Evolutionary conservation across 2,888 invertebrate species (phyloP).

Genomic region (Eilema depressum): DNA sequence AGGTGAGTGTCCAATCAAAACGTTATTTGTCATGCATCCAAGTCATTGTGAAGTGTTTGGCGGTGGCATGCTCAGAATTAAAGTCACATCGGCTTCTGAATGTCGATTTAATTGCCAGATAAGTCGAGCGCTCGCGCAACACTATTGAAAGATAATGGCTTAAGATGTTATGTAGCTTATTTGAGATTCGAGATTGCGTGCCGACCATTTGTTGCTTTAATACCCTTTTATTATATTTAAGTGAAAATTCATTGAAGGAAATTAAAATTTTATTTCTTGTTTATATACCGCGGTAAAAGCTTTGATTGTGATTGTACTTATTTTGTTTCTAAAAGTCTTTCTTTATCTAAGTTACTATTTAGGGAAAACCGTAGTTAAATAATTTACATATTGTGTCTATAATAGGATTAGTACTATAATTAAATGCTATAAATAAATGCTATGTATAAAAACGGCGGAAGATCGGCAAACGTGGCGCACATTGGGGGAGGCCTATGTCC

Average conservation of each 20-base stretch:
- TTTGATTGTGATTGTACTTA: conserved; percentile 1
- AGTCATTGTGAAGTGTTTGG: conserved; percentile 83
- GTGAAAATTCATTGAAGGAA: conserved; percentile 23
- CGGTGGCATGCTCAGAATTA: conserved; percentile 80
- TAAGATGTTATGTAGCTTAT: conserved; percentile 80
- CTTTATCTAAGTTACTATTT: neutral
- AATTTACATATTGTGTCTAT: too few species aligned
- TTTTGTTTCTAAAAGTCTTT: neutral
- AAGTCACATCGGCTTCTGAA: conserved; percentile 83
- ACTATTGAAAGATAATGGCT: conserved; percentile 83
- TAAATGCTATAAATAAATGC: too few species aligned
- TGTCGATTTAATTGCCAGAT: conserved; percentile 87
- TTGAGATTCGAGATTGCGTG: conserved; percentile 67
- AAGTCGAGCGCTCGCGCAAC: conserved; percentile 79
- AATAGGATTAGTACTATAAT: too few species aligned
- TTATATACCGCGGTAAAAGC: conserved; percentile 9
- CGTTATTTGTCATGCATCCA: conserved; percentile 85
- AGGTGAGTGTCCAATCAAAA: conserved; percentile 81
- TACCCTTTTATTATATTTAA: conserved; percentile 48
- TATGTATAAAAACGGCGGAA: too few species aligned
- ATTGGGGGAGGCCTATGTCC: too few species aligned
- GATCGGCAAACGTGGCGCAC: too few species aligned
- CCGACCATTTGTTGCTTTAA: conserved; percentile 52
- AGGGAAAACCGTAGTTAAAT: too few species aligned
- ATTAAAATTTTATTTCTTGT: conserved; percentile 24